These are phyloP conservation scores for Porites divaricata DNA, from an alignment of 92 coral and sea anemone genomes.

Conservation along the genomic window DNA sequence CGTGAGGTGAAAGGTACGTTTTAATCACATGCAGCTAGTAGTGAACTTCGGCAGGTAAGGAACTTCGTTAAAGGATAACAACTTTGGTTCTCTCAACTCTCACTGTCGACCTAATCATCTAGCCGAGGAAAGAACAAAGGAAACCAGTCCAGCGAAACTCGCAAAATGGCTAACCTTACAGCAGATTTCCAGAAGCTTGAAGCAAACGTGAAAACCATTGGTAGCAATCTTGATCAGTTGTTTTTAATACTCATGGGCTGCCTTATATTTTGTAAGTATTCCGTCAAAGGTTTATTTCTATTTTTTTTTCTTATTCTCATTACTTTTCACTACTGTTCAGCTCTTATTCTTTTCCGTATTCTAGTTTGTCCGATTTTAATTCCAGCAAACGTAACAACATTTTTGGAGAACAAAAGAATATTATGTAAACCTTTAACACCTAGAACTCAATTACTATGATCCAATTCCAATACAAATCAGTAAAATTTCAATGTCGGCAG, in stretches of 20 bases:
- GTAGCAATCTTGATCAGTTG: slow-evolving; percentile 43
- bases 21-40: not conserved
- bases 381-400: too few relatives aligned
- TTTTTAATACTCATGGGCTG: slow-evolving; percentile 60
- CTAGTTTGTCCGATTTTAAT: too few relatives aligned
- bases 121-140: not conserved
- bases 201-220: not conserved
- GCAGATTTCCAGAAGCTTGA: not conserved
- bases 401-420: too few relatives aligned
- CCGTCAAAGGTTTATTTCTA: too few relatives aligned
- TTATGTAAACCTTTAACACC: too few relatives aligned
- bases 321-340: not conserved
- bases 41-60: not conserved
- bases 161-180: not conserved
- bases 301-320: not conserved
- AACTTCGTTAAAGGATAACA: not conserved
- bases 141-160: not conserved
- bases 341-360: not conserved
- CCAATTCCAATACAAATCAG: too few relatives aligned
- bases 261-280: slow-evolving; percentile 65
- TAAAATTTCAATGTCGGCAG: too few relatives aligned
- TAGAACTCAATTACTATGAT: too few relatives aligned
- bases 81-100: not conserved
- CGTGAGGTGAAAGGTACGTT: not conserved
- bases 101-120: not conserved